Base-by-base conservation (phyloP, 2,113 vertebrate genomes). In the Gambusia affinis region DNA sequence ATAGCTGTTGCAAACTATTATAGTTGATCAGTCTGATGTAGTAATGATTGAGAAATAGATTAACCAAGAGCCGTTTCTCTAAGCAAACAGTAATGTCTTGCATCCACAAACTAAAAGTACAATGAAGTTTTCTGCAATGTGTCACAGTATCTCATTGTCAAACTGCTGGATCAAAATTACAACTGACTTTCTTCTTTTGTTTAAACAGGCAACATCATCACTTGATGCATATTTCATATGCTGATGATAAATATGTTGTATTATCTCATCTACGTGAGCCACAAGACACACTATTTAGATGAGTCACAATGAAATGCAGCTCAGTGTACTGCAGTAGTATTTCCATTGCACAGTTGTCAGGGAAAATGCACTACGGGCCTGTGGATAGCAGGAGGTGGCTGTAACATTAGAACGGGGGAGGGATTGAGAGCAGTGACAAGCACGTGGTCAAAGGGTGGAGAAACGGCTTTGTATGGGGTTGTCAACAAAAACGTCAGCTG, bases 401-500 rank as follows among this genome's bases (percentile, higher is more conserved):
- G 80, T 84, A 84, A 90, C 68, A 61, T 76, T 72, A 89, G 73
- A 78, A 17, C 4, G 28, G 76, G 28, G 62, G 8, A 51, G 51
- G 78, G 67, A 73, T 75, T 60, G 78, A 70, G 62, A 79, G 71
- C 69, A 70, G 33, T 88, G 86, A 92, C 78, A 71, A 77, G 79
- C 90, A 91, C 88, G 81, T 91, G 92, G 84, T 89, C 37, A 17
- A 72, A 75, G 87, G 91, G 90, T 79, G 91, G 91, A 80, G 88
- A 87, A 66, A 74, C 44, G 79, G 28, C 90, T 72, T 64, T 39
- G 57, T 82, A 85, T 84, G 91, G 89, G 86, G 64, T 62, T 88
- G 89, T 90, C 87, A 94, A 93, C 90, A 92, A 80, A 57, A 87
- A 64, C 82, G 87, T 93, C 89, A 92, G 78, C 70, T 5, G 17